Base-by-base conservation (phyloP, 2,888 invertebrate genomes). In the Ichneumoninae sp. region DNA sequence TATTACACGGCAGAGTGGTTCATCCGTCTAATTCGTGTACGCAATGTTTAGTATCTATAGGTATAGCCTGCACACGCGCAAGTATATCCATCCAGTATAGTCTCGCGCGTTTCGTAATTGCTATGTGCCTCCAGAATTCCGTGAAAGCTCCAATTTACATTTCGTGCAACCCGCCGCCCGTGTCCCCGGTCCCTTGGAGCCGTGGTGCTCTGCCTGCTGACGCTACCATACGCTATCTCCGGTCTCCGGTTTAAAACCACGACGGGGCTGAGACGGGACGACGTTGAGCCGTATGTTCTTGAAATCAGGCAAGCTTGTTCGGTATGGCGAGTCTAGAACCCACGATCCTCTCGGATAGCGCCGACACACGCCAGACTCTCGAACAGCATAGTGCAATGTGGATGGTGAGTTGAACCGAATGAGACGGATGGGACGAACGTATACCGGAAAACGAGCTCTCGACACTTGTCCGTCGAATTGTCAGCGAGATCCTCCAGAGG, bases 91-190 rank as follows among this genome's bases (percentile, higher is more conserved):
- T 30, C 16, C 30, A 6, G 10, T 60, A 13, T 72, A 44, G 50
- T 47, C 68, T 44, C 66, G 52, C 44, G 36, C 36, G 47, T 44
- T 75, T 72, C 79, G 69, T 79, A 82, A 84, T 82, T 82, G 57
- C 75, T 54, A 79, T 84, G 79, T 82, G 82, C 78, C 60, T 82
- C 62, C 74, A 78, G 84, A 72, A 82, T 82, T 72, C 57, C 74
- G 52, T 74, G 62, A 79, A 79, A 84, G 81, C 78, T 54, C 66
- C 57, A 84, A 84, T 82, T 79, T 84, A 75, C 84, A 84, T 84
- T 72, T 69, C 77, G 50, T 66, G 50, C 70, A 16, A 22, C 36
- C 52, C 22, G 33, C 66, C 66, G 33, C 36, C 68, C 30, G 30
- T 54, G 8, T 44, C 16, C 52, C 33, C 30, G 22, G 40, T 65